Percentiles rank a stretch among this genome's conserved stretches.
These are phyloP conservation scores for Dallia pectoralis DNA, from an alignment of 2,797 vertebrate genomes.

Conservation along the genomic window DNA sequence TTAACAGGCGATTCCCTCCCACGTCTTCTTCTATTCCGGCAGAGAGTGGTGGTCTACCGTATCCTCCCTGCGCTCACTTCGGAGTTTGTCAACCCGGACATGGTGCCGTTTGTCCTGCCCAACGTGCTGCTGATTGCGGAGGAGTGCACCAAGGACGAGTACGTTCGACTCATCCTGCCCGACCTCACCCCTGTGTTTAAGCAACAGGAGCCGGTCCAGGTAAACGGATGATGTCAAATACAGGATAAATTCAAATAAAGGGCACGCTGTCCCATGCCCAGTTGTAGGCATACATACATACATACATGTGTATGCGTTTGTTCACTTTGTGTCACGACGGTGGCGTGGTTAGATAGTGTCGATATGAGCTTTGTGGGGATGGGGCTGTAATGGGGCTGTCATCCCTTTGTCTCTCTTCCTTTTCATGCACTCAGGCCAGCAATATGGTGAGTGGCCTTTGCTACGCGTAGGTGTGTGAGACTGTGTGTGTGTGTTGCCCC, in stretches of 20 bases:
- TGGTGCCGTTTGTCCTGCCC: slow-evolving; percentile 97
- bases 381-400: background rate
- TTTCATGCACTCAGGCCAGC: slow-evolving; percentile 89
- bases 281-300: background rate
- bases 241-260: background rate
- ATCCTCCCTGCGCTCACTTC: slow-evolving; percentile 91
- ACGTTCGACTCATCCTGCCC: slow-evolving; percentile 87
- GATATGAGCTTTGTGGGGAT: background rate
- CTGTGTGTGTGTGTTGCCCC: slow-evolving; percentile 21
- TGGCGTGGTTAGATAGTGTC: background rate
- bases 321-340: background rate
- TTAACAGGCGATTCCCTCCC: background rate
- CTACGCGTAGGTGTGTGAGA: slow-evolving; percentile 31
- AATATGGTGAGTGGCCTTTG: slow-evolving; percentile 94
- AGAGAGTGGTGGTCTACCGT: slow-evolving; percentile 94
- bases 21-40: background rate
- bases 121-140: slow-evolving; percentile 97
- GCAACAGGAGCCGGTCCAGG: slow-evolving; percentile 97
- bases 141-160: slow-evolving; percentile 97
- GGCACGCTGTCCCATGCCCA: background rate
- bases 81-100: slow-evolving; percentile 96
- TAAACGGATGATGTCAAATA: slow-evolving; percentile 50
- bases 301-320: background rate
- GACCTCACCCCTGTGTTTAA: slow-evolving; percentile 96
- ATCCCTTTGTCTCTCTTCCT: background rate